A percentile compares a stretch with the other conserved stretches of the same genome.
Evolutionary conservation across 2,888 invertebrate genomes (phyloP).

Genomic region (Scaptomyza reducta): DNA sequence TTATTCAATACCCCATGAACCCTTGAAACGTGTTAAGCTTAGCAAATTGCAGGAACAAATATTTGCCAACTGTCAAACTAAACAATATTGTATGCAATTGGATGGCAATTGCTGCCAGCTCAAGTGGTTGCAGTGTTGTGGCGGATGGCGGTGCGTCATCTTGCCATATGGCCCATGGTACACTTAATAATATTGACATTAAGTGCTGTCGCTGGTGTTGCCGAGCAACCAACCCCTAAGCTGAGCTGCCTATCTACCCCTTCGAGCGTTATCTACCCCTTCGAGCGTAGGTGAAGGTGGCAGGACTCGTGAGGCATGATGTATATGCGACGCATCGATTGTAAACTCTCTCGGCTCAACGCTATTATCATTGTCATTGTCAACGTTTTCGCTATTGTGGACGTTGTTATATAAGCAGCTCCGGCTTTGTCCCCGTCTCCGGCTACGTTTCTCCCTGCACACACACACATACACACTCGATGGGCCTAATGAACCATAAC

Average conservation of each 20-base stretch:
- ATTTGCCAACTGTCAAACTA: conserved; percentile 59
- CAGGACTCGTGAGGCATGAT: conserved; percentile 51
- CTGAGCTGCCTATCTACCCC: conserved; percentile 1
- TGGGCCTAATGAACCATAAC: conserved; percentile 79
- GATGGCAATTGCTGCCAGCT: conserved; percentile 69
- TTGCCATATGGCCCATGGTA: conserved; percentile 57
- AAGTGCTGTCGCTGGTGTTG: conserved; percentile 31
- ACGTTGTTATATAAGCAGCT: conserved; percentile 28
- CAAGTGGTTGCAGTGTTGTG: conserved; percentile 49
- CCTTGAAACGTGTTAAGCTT: conserved; percentile 60
- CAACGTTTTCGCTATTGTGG: conserved; percentile 12
- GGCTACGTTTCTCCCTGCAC: conserved; percentile 1
- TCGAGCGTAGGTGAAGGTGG: conserved; percentile 46
- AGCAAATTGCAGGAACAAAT: conserved; percentile 71
- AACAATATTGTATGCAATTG: conserved; percentile 39
- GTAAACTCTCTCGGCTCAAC: conserved; percentile 54
- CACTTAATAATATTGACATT: conserved; percentile 78
- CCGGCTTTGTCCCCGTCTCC: conserved; percentile 2
- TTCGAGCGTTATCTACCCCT: conserved; percentile 21
- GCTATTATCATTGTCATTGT: conserved; percentile 42
- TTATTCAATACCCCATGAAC: conserved; percentile 40
- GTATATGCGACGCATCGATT: conserved; percentile 53
- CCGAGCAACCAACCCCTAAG: conserved; percentile 64
- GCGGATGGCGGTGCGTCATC: conserved; percentile 25
- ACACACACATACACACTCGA: conserved; percentile 43